These are phyloP conservation scores for Eutrigla gurnardus DNA, from an alignment of 2,797 vertebrate species.

Conservation along the genomic window DNA sequence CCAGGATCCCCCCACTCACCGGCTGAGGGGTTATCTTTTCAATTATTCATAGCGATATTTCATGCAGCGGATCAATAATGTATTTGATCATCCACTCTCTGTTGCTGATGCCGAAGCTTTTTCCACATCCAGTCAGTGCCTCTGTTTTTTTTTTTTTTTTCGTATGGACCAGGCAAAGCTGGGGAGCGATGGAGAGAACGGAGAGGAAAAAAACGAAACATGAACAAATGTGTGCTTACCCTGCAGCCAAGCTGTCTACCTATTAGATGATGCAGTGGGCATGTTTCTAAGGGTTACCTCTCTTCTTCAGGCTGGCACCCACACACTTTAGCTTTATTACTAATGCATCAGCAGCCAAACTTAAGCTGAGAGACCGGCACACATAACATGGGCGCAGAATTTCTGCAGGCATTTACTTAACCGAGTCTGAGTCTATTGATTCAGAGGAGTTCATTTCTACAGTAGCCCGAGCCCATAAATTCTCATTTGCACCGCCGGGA, in stretches of 20 bases:
- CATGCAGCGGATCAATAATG: slow-evolving; percentile 78
- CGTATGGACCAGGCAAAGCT: background rate
- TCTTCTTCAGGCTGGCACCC: slow-evolving; percentile 37
- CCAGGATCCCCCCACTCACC: slow-evolving; percentile 58
- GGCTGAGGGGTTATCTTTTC: slow-evolving; percentile 61
- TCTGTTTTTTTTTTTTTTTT: slow-evolving; percentile 18
- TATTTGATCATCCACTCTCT: slow-evolving; percentile 69
- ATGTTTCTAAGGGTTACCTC: slow-evolving; percentile 47
- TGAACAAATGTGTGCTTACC: slow-evolving; percentile 42
- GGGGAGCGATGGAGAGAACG: background rate
- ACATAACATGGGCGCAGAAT: slow-evolving; percentile 42
- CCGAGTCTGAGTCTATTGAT: slow-evolving; percentile 73
- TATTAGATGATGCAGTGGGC: slow-evolving; percentile 28
- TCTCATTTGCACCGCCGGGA: slow-evolving; percentile 71
- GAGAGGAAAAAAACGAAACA: slow-evolving; percentile 18
- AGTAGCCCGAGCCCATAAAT: slow-evolving; percentile 75
- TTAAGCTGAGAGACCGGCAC: slow-evolving; percentile 40
- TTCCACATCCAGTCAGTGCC: slow-evolving; percentile 37
- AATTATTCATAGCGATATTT: slow-evolving; percentile 76
- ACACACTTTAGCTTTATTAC: slow-evolving; percentile 64
- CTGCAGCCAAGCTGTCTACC: slow-evolving; percentile 35
- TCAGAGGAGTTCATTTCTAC: slow-evolving; percentile 73
- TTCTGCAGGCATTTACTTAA: slow-evolving; percentile 64
- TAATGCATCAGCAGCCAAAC: slow-evolving; percentile 59
- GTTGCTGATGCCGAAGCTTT: slow-evolving; percentile 53